Base-by-base conservation (phyloP, 2,888 invertebrate species). In the Platycheirus rosarum region DNA sequence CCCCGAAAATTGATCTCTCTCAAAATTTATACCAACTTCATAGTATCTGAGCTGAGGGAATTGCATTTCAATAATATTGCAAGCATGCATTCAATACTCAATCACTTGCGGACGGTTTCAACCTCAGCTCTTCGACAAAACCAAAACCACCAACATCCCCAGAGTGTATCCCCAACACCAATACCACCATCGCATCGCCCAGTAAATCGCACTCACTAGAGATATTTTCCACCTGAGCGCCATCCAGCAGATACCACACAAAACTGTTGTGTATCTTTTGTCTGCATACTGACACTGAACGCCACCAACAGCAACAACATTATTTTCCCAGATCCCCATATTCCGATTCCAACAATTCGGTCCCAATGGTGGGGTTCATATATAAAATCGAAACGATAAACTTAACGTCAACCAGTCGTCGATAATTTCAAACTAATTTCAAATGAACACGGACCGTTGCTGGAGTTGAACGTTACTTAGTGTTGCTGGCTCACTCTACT, bases 381-480 rank as follows among this genome's bases (percentile, higher is more conserved):
- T 85, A 85, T 85, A 84, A 85, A 85, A 78, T 82, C 69, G 69
- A 85, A 80, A 84, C 78, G 75, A 78, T 75, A 80, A 75, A 69
- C 77, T 74, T 53, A 80, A 70, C 75, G 71, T 77, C 80, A 65
- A 85, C 82, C 85, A 85, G 85, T 85, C 84, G 84, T 85, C 84
- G 84, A 82, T 84, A 77, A 84, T 78, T 85, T 85, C 85, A 85
- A 85, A 85, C 69, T 84, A 75, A 84, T 85, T 85, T 85, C 85
- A 85, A 85, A 85, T 75, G 85, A 84, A 76, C 70, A 80, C 84
- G 79, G 75, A 76, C 84, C 77, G 85, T 65, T 76, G 76, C 62
- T 63, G 60, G 51, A 77, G 77, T 63, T 62, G 68, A 82, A 71
- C 82, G 82, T 71, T 62, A 49, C 63, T 37, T 48, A 32, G 48